phyloP scores from a whole-genome alignment of 2,888 invertebrate species.

The Incurvaria masculella region DNA sequence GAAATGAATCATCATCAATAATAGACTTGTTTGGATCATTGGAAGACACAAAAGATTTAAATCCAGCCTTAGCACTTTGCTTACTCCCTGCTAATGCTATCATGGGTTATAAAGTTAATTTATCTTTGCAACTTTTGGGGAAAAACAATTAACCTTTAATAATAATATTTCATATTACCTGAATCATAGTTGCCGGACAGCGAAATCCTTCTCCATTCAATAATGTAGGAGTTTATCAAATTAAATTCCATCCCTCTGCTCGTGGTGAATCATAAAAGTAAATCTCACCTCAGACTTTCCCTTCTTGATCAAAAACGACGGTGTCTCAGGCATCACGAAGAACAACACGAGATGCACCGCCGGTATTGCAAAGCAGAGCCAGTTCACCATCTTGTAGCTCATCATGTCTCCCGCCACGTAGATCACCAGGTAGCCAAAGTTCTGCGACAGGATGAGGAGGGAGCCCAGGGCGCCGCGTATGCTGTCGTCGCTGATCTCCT shows the following conservation, averaged over 20 bases:
- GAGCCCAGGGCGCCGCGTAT: slow-evolving; percentile 46
- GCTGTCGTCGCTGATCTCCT: slow-evolving; percentile 41
- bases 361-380: slow-evolving; percentile 42
- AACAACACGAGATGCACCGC: slow-evolving; percentile 35
- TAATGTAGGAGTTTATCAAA: too few relatives aligned
- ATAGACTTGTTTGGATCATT: not conserved
- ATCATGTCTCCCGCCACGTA: slow-evolving; percentile 43
- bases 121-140: too few relatives aligned
- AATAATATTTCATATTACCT: too few relatives aligned
- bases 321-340: slow-evolving; percentile 48
- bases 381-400: slow-evolving; percentile 37
- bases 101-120: too few relatives aligned
- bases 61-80: too few relatives aligned
- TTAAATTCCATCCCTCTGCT: too few relatives aligned
- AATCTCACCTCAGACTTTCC: slow-evolving; percentile 43
- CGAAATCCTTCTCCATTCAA: too few relatives aligned
- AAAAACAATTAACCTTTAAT: too few relatives aligned
- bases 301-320: slow-evolving; percentile 44
- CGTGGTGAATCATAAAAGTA: too few relatives aligned
- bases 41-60: not conserved
- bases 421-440: slow-evolving; percentile 44
- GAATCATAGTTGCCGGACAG: too few relatives aligned
- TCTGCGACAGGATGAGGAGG: slow-evolving; percentile 46
- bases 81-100: too few relatives aligned
- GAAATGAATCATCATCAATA: too few relatives aligned